These are phyloP conservation scores for Rhagonycha fulva DNA, from an alignment of 2,888 invertebrate genomes.

Conservation along the genomic window DNA sequence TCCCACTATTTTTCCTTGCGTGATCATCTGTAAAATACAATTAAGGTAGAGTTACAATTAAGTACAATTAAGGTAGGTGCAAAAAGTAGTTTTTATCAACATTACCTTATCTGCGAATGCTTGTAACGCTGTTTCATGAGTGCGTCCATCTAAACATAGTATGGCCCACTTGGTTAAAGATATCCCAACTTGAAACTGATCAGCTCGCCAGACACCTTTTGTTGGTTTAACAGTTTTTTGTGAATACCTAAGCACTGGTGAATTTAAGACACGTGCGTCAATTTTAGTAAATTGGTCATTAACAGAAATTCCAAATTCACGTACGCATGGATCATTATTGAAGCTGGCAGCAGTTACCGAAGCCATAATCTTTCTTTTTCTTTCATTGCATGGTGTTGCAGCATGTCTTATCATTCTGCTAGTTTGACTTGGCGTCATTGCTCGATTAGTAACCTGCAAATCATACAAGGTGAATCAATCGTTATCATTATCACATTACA, in stretches of 20 bases:
- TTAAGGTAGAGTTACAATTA: not conserved
- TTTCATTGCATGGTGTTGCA: constrained; percentile 76
- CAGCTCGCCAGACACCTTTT: constrained; percentile 56
- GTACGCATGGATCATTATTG: constrained; percentile 61
- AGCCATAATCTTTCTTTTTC: constrained; percentile 80
- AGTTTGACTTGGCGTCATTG: constrained; percentile 83
- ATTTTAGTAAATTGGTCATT: constrained; percentile 74
- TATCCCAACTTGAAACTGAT: constrained; percentile 49
- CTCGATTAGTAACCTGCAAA: constrained; percentile 63
- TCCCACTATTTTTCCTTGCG: constrained; percentile 30
- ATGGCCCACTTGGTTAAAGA: constrained; percentile 57
- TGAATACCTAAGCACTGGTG: constrained; percentile 77
- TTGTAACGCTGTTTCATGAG: constrained; percentile 34
- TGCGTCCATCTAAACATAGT: constrained; percentile 48
- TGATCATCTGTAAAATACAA: constrained; percentile 12
- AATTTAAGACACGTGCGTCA: constrained; percentile 73
- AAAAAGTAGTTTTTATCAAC: not conserved
- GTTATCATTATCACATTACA: constrained; percentile 43
- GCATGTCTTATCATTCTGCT: constrained; percentile 84
- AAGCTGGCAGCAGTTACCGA: constrained; percentile 54
- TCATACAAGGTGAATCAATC: not conserved
- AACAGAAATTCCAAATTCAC: constrained; percentile 83
- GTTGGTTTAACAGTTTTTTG: constrained; percentile 45
- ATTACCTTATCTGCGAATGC: constrained; percentile 47
- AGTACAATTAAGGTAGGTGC: constrained; percentile 43